Base-by-base conservation (phyloP, 2,113 vertebrate species). In the Myotis yumanensis region DNA sequence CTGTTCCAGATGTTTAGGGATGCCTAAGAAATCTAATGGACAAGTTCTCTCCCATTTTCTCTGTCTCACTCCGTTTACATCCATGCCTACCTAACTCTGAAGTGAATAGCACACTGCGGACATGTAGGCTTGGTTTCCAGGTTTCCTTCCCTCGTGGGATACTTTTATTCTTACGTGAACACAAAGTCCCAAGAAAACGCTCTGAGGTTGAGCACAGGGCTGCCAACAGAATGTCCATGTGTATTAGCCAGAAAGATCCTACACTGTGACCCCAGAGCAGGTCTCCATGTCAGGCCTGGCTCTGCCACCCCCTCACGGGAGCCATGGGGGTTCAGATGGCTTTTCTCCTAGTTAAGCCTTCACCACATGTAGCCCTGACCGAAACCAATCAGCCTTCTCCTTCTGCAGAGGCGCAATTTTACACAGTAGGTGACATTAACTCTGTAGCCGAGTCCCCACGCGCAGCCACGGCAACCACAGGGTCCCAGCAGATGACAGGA, bases 291-390 rank as follows among this genome's bases (percentile, higher is more conserved):
- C 69, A 57, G 71, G 66, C 11, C 79, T 90, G 71, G 40, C 52
- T 73, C 62, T 23, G 90, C 82, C 48, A 73, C 25, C 23, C 86
- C 68, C 82, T 87, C 37, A 12, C 86, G 57, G 85, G 73, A 86
- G 20, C 75, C 37, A 28, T 7, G 0, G 95, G 81, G 69, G 23
- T 89, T 93, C 57, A 12, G 92, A 92, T 89, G 73, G 82, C 90
- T 96, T 96, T 92, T 94, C 85, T 96, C 82, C 89, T 92, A 96
- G 91, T 91, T 96, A 97, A 97, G 91, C 68, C 90, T 90, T 94
- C 87, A 77, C 89, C 93, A 92, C 86, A 96, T 84, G 91, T 28
- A 89, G 85, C 86, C 88, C 75, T 75, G 64, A 73, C 92, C 3
- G 4, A 80, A 46, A 92, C 95, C 93, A 97, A 96, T 97, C 96